Conservation (phyloP, 2,888 invertebrate genomes). For the Tenthredo distinguenda region DNA sequence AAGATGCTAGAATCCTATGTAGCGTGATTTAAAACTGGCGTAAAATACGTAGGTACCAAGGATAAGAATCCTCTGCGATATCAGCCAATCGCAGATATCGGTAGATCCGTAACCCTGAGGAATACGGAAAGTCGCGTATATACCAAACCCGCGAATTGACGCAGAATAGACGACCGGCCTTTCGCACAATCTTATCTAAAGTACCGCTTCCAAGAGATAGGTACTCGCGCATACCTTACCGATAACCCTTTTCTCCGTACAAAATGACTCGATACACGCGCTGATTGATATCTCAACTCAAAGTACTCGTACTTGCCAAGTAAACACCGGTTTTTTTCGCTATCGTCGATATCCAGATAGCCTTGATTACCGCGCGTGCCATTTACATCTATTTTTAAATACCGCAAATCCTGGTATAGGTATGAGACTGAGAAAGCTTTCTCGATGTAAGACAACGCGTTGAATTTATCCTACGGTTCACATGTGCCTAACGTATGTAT, state of each 20-base stretch:
- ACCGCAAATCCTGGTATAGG: background rate
- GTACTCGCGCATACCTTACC: background rate
- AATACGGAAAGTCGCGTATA: background rate
- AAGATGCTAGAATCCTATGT: background rate
- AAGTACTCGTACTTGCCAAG: background rate
- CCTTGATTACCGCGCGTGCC: background rate
- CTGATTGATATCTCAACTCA: constrained; percentile 1
- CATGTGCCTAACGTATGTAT: background rate
- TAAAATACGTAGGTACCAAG: background rate
- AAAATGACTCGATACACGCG: background rate
- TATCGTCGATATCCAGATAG: background rate
- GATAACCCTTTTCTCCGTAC: background rate
- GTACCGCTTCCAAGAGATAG: background rate
- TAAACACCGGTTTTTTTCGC: background rate
- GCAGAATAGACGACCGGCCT: background rate
- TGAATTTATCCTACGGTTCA: background rate
- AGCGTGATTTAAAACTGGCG: background rate
- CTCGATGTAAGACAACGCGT: background rate
- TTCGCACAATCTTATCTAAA: background rate
- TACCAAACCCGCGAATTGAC: background rate
- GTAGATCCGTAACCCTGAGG: background rate
- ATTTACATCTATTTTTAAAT: background rate
- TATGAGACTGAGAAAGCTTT: background rate
- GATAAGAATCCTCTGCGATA: background rate
- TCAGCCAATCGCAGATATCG: background rate